Evolutionary conservation across 2,113 vertebrate species (phyloP).

Genomic region (Cyphomyrus discorhynchus): DNA sequence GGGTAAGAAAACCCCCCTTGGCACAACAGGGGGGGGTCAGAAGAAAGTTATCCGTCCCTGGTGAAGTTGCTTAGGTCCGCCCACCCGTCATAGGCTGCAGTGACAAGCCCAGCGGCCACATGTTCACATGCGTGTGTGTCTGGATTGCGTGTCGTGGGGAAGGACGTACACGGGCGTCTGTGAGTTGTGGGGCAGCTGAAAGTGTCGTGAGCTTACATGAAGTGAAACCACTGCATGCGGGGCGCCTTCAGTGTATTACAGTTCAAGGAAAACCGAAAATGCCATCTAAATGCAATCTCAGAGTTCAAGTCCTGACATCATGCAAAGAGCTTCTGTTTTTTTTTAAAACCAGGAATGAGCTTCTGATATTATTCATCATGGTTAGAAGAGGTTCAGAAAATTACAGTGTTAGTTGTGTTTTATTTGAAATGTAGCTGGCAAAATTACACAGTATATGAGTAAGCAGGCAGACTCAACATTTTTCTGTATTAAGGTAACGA

Average conservation of each 20-base stretch:
- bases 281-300: background rate
- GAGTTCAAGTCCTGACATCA: background rate
- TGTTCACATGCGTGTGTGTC: background rate
- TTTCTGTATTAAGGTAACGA: background rate
- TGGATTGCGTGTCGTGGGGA: background rate
- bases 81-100: background rate
- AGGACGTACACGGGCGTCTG: background rate
- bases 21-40: constrained; percentile 42
- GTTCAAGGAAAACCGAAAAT: background rate
- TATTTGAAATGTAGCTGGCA: background rate
- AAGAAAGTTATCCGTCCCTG: constrained; percentile 21
- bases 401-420: background rate
- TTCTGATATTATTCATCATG: background rate
- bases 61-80: constrained; percentile 33
- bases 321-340: background rate
- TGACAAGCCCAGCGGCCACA: background rate
- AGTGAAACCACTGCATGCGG: background rate
- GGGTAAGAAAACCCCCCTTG: background rate
- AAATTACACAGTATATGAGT: background rate
- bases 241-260: background rate
- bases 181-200: background rate
- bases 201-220: constrained; percentile 21
- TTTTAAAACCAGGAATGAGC: background rate
- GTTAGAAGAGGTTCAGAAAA: background rate
- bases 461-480: background rate